These are phyloP conservation scores for Chitala chitala DNA, from an alignment of 2,113 vertebrate species.

Conservation along the genomic window DNA sequence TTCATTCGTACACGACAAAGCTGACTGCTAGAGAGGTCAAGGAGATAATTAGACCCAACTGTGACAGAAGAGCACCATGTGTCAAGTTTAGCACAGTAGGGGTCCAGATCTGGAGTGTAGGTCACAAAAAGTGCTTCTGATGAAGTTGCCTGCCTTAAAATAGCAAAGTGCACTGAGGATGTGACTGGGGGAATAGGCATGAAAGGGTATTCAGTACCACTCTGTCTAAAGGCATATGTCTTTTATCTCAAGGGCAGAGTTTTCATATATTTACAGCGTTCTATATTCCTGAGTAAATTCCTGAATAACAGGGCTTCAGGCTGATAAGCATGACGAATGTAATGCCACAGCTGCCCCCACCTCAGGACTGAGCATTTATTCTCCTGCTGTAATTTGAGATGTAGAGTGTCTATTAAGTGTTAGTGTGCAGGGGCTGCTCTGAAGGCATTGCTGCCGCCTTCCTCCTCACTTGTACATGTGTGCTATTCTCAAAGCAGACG, in stretches of 20 bases:
- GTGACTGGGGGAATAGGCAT: too few species aligned
- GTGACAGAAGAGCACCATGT: not conserved
- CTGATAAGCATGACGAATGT: not conserved
- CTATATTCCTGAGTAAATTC: too few species aligned
- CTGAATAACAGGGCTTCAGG: not conserved
- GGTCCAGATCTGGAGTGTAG: not conserved
- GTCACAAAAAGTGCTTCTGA: too few species aligned
- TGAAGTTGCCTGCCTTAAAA: too few species aligned
- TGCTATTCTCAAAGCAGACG: too few species aligned
- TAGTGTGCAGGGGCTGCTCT: not conserved
- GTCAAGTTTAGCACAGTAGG: not conserved
- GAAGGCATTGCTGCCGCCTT: not conserved
- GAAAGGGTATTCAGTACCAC: too few species aligned
- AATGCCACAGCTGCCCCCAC: not conserved
- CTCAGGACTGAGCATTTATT: not conserved
- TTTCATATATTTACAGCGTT: too few species aligned
- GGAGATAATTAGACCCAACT: not conserved
- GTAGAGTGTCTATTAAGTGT: not conserved
- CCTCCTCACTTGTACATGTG: constrained; percentile 2
- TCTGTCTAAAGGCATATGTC: too few species aligned
- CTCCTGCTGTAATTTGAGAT: not conserved
- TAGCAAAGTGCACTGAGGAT: too few species aligned
- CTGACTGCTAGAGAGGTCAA: too few species aligned
- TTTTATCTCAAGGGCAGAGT: too few species aligned
- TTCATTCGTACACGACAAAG: too few species aligned